phyloP scores from a whole-genome alignment of 2,888 invertebrate genomes.

The Eupithecia subfuscata region DNA sequence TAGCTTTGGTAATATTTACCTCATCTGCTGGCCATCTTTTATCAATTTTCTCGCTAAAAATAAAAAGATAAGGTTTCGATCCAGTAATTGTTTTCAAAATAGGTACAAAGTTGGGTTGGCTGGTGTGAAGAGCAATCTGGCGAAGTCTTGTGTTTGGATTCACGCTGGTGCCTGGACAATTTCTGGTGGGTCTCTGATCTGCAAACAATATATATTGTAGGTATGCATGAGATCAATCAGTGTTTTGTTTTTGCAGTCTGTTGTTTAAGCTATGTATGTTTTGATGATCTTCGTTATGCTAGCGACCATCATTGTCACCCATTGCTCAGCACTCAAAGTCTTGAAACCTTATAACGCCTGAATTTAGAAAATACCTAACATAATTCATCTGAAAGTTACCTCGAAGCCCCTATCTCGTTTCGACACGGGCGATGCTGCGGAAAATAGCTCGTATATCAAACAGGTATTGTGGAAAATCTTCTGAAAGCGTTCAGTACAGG shows the following conservation, averaged over 20 bases:
- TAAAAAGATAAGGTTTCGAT: constrained; percentile 5
- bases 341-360: constrained; percentile 10
- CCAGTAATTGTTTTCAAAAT: background rate
- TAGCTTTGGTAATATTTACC: background rate
- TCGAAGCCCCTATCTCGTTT: constrained; percentile 41
- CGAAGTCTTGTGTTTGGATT: background rate
- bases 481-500: constrained; percentile 34
- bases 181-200: background rate
- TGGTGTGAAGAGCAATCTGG: background rate
- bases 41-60: constrained; percentile 11
- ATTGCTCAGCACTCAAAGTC: background rate
- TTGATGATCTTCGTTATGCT: background rate
- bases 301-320: background rate
- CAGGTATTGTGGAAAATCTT: constrained; percentile 38
- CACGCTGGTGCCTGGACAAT: background rate
- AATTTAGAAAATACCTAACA: constrained; percentile 24
- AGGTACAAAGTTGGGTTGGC: background rate
- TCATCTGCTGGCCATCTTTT: constrained; percentile 9
- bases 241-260: background rate
- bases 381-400: constrained; percentile 36
- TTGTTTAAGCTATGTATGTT: background rate
- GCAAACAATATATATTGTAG: background rate
- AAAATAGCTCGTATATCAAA: constrained; percentile 41
- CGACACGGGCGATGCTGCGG: constrained; percentile 41
- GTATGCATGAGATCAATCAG: background rate